phyloP scores from a whole-genome alignment of 2,113 vertebrate species.

The Rhabdomys dilectus region DNA sequence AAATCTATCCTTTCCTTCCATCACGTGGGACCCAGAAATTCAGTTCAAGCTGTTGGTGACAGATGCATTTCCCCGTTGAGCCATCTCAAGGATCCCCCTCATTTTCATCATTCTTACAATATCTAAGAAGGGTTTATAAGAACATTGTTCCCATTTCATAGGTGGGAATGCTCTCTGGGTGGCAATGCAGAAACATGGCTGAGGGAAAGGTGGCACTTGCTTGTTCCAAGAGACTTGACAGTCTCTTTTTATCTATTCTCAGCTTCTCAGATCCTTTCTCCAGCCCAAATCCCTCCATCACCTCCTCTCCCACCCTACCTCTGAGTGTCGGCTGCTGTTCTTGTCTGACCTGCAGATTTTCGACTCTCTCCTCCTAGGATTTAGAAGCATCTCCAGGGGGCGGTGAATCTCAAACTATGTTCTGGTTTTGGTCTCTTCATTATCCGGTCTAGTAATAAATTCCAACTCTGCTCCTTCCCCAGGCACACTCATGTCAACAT shows the following conservation, averaged over 20 bases:
- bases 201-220: accelerated
- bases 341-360: background rate
- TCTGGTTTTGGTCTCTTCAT: background rate
- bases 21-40: too few species aligned
- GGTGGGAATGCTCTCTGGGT: background rate
- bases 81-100: background rate
- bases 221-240: background rate
- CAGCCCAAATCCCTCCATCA: background rate
- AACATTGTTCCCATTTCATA: background rate
- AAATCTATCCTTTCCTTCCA: background rate
- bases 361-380: background rate
- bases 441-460: conserved; percentile 52
- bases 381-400: background rate
- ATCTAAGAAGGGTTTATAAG: too few species aligned
- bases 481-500: background rate
- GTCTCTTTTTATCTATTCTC: background rate
- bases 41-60: background rate
- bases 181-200: background rate
- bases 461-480: conserved; percentile 40
- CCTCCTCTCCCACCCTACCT: background rate
- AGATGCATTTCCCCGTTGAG: background rate
- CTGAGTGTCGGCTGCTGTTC: background rate
- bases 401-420: background rate
- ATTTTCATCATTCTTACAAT: background rate
- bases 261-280: background rate